Conservation (phyloP, 1,140 invertebrate genomes). For the Magallana gigas region DNA sequence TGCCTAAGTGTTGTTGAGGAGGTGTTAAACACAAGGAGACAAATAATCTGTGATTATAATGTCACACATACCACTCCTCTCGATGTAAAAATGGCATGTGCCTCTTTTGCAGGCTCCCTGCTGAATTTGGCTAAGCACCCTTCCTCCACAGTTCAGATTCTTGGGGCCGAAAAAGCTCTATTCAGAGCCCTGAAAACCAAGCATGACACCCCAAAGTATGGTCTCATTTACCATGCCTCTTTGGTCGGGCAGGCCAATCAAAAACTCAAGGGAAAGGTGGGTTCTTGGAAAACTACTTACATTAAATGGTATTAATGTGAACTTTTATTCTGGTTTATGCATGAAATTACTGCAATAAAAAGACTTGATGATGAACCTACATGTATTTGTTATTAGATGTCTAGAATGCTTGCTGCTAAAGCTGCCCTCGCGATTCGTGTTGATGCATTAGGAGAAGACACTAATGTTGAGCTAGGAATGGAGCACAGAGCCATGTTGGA, state of each 20-base stretch:
- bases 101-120: conserved; percentile 85
- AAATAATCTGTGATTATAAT: neutral
- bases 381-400: conserved; percentile 84
- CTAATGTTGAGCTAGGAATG: conserved; percentile 87
- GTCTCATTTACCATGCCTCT: conserved; percentile 98
- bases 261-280: conserved; percentile 93
- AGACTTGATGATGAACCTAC: no score
- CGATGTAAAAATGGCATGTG: neutral
- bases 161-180: conserved; percentile 98
- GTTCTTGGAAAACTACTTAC: neutral
- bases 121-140: conserved; percentile 99
- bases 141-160: conserved; percentile 98
- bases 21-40: neutral
- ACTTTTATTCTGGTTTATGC: no score
- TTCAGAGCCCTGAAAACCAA: conserved; percentile 98
- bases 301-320: no score
- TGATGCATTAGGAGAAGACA: conserved; percentile 96
- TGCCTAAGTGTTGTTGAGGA: no score
- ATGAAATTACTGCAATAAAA: no score
- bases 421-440: conserved; percentile 94
- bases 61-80: neutral
- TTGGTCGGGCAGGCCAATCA: conserved; percentile 92
- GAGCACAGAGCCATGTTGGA: conserved; percentile 94
- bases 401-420: conserved; percentile 98
- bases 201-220: conserved; percentile 99